Evolutionary conservation across 2,113 vertebrate genomes (phyloP), one percentile per base, ranked within the genome.

Genomic region (Zosterops japonicus): DNA sequence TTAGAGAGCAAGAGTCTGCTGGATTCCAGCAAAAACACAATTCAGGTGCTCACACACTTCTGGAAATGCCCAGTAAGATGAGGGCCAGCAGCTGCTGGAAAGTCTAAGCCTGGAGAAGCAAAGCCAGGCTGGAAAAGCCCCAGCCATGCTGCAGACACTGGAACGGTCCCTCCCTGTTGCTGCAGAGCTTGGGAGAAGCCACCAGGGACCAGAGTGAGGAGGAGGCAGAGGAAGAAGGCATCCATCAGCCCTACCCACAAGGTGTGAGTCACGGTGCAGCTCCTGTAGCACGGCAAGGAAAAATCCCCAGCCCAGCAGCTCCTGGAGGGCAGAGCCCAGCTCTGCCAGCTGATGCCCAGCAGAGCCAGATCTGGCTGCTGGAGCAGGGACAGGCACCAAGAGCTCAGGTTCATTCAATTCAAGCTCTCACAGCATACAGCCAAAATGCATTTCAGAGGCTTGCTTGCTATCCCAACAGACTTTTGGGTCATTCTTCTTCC

Each of bases 131-230:
- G 60, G n/a, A 70, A 60, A 78, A 89, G 23, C 47, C 39, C 29
- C 16, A 17, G 31, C 5, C 22, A 41, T 0, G 1, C 63, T 50
- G 71, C 3, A 1, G 23, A 56, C 4, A 21, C 41, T 4, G 2
- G 28, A 23, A 57, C 1, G 2, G 35, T 29, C 41, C 70, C 57
- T 85, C 42, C 28, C 19, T 2, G 0, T 0, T 41, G 44, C 13
- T 29, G 44, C 1, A 2, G 15, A 68, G 42, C 78, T 17, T 14
- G 3, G 64, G 68, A 35, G 39, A 33, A 52, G 52, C 56, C 39
- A 35, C 3, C 8, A 21, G 59, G 76, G 50, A 93, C n/a, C 50
- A 61, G 53, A 68, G 22, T 0, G 44, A 83, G 67, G 46, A 68
- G 68, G 59, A 69, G 79, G 95, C 82, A 95, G 59, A 79, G 47